Conservation (phyloP, 1,140 invertebrate genomes). For the Proales similis region DNA sequence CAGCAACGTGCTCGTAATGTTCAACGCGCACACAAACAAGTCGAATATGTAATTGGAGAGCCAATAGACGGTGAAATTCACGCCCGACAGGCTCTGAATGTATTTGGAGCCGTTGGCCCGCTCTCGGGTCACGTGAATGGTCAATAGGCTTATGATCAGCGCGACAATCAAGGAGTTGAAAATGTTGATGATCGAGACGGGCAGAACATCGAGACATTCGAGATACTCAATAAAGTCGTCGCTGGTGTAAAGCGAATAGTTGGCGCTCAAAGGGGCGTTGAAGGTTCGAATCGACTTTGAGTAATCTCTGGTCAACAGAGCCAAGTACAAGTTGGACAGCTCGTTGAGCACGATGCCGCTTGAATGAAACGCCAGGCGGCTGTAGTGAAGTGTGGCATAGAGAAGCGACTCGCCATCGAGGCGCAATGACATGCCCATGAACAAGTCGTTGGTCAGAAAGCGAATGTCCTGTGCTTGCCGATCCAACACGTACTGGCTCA, state of each 20-base stretch:
- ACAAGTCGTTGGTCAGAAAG: constrained; percentile 5
- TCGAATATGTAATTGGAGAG: constrained; percentile 24
- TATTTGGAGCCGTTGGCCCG: constrained; percentile 5
- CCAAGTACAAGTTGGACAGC: constrained; percentile 10
- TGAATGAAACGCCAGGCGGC: constrained; percentile 33
- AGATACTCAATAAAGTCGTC: constrained; percentile 18
- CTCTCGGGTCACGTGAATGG: constrained; percentile 23
- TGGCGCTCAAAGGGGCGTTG: constrained; percentile 7
- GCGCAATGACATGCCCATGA: constrained; percentile 13
- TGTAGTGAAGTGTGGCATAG: constrained; percentile 22
- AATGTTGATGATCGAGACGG: constrained; percentile 10
- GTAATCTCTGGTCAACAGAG: constrained; percentile 12
- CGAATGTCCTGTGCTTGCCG: not conserved
- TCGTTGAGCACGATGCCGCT: constrained; percentile 8
- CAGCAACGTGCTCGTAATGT: not conserved
- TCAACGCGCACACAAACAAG: not conserved
- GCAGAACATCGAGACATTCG: constrained; percentile 27
- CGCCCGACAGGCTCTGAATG: constrained; percentile 9
- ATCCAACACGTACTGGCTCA: not conserved
- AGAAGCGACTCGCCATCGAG: constrained; percentile 1
- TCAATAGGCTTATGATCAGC: constrained; percentile 1
- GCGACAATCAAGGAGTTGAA: not conserved
- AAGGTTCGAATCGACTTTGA: constrained; percentile 8
- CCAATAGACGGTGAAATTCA: constrained; percentile 23
- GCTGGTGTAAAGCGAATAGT: constrained; percentile 8